phyloP scores from a whole-genome alignment of 2,113 vertebrate species.

The Alectura lathami region DNA sequence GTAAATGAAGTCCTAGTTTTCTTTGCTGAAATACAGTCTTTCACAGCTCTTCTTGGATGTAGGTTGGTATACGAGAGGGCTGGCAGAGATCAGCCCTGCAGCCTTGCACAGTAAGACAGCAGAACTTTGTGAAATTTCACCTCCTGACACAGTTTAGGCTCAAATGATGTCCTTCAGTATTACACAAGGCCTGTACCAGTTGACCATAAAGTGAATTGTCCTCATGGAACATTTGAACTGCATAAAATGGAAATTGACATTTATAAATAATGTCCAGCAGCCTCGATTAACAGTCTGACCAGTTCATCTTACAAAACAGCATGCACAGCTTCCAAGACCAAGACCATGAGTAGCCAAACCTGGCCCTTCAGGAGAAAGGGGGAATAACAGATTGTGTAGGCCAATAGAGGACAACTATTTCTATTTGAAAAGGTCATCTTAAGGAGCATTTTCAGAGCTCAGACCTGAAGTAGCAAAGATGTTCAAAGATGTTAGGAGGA shows the following conservation, averaged over 20 bases:
- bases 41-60: not conserved
- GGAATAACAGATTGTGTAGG: not conserved
- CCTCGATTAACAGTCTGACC: not conserved
- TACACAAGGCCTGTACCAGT: not conserved
- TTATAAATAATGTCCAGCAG: not conserved
- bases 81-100: not conserved
- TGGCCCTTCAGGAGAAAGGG: not conserved
- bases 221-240: not conserved
- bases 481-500: not conserved
- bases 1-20: not conserved
- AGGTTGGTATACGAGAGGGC: not conserved
- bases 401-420: not conserved
- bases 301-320: not conserved
- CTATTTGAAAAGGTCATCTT: not conserved
- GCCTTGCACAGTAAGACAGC: not conserved
- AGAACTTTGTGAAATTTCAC: not conserved
- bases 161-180: not conserved
- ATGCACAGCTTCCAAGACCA: not conserved
- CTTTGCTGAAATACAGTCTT: not conserved
- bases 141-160: not conserved
- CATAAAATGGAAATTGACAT: not conserved
- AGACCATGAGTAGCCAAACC: accelerated
- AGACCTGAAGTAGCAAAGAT: not conserved
- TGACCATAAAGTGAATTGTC: not conserved
- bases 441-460: not conserved